Base-by-base conservation (phyloP, 2,113 vertebrate species). In the Hippocampus zosterae region DNA sequence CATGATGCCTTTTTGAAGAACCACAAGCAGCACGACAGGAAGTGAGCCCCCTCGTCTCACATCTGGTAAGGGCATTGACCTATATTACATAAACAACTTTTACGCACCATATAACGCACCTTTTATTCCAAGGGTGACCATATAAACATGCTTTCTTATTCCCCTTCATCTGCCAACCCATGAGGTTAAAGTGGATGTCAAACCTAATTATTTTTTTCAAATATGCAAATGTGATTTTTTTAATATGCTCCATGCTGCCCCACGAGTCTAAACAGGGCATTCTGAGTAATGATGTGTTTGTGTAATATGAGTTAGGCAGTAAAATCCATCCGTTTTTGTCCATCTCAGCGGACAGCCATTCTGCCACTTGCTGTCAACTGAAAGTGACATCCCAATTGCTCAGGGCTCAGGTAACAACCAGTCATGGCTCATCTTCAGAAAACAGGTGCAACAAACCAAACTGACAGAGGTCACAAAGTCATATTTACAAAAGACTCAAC, bases 21-120 rank as follows among this genome's bases (percentile, higher is more conserved):
- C 19, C 15, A 46, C 21, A 74, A 82, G 50, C 73, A 74, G 50
- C 62, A 63, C 62, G 55, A 74, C 74, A 86, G 86, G 86, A 90
- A 89, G 72, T 80, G 77, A 69, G 61, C 81, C 72, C 68, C 75
- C 82, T 68, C 79, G 63, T 74, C 41, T 81, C 70, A 87, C 92
- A 91, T 92, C 90, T 92, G 91, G 80, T 83, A 84, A 85, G 76
- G 66, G 15, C 76, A 87, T 91, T 90, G 77, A 64, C 82, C 85
- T 87, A 85, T 29, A 33, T 33, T 60, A 60, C 33, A 60, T 42
- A 90, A 87, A 76, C 78, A 68, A 63, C 19, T n/a, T 64, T 76
- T 37, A 13, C 40, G 41, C 27, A 1, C 63, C n/a, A 62, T 27
- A 79, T 78, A 85, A 78, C 50, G 70, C 15, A 19, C 11, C 78